Base-by-base conservation (phyloP, 2,888 invertebrate genomes). In the Lepidochrysops patricia region DNA sequence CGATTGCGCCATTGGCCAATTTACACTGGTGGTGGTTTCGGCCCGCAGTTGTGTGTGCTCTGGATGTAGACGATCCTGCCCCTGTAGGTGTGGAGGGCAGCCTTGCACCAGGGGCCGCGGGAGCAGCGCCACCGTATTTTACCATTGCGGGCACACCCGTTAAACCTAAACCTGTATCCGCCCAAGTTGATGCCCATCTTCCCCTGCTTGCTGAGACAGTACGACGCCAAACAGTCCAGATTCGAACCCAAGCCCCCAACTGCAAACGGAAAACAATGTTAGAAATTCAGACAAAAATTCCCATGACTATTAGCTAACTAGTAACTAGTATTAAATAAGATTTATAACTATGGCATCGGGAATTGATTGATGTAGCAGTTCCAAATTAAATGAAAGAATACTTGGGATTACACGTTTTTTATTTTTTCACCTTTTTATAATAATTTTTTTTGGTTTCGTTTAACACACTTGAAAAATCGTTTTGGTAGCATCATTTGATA, bases 111-210 rank as follows among this genome's bases (percentile, higher is more conserved):
- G 0, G 89, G 89, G 0, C 88, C 88, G 1, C 89, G 66, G 13
- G 89, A 88, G 63, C 89, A 89, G 9, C 88, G 65, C 89, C 89
- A 89, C n/a, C 89, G 70, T 4, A 87, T 84, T 69, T 87, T 89
- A 0, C 89, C 89, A 59, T 85, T 87, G 37, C 87, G 77, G 0
- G 88, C 88, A 60, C 88, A 87, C 0, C 88, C 89, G 65, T 89
- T 89, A 70, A 87, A 88, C 29, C 89, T 66, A 72, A 89, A 89
- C 68, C 88, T 69, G 72, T 86, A 89, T 1, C 88, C 89, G 0
- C 84, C 87, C 0, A 88, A 84, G 63, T 83, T 88, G 66, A 89
- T 89, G 50, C 88, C 88, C 88, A 89, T 88, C 72, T 89, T 89
- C 15, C 89, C 89, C 65, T 89, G 89, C 68, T 89, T 88, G 66